A percentile compares a stretch with the other conserved stretches of the same genome.
Evolutionary conservation across 2,888 invertebrate species (phyloP).

Genomic region (Leucophora obtusa): DNA sequence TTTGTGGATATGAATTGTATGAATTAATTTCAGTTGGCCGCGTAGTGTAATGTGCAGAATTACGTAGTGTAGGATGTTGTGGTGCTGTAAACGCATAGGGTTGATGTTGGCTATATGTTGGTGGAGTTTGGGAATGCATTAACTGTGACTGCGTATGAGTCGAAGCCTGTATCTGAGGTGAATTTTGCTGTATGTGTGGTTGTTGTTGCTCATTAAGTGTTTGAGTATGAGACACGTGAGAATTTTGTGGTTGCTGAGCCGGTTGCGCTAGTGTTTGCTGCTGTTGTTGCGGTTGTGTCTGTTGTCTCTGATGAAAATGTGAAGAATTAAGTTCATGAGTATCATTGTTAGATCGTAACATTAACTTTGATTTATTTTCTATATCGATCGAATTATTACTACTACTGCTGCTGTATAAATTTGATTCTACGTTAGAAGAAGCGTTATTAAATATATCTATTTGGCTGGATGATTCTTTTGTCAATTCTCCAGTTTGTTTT

Average conservation of each 20-base stretch:
- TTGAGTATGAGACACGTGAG: constrained; percentile 41
- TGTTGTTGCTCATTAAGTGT: constrained; percentile 47
- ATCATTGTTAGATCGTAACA: constrained; percentile 37
- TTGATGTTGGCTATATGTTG: constrained; percentile 49
- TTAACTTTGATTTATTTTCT: constrained; percentile 43
- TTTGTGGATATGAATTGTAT: constrained; percentile 51
- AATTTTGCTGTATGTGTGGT: constrained; percentile 38
- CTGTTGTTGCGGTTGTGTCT: constrained; percentile 21
- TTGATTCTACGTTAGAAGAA: constrained; percentile 38
- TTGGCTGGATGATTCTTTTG: constrained; percentile 48
- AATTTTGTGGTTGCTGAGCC: constrained; percentile 9
- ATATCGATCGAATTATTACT: constrained; percentile 25
- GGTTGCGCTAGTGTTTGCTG: not conserved
- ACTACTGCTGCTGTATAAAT: constrained; percentile 1
- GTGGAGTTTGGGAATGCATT: constrained; percentile 55
- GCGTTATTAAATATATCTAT: constrained; percentile 41
- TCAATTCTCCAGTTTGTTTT: constrained; percentile 23
- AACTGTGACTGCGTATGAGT: constrained; percentile 37
- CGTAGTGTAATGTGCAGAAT: constrained; percentile 44
- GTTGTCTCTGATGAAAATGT: constrained; percentile 7
- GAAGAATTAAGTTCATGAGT: constrained; percentile 36
- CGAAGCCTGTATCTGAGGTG: constrained; percentile 30
- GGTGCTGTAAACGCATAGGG: constrained; percentile 34
- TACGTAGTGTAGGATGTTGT: constrained; percentile 47
- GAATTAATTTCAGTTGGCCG: constrained; percentile 43